A percentile compares a stretch with the other conserved stretches of the same genome.
phyloP scores from a whole-genome alignment of 2,888 invertebrate genomes.

The Drosophila planitibia region DNA sequence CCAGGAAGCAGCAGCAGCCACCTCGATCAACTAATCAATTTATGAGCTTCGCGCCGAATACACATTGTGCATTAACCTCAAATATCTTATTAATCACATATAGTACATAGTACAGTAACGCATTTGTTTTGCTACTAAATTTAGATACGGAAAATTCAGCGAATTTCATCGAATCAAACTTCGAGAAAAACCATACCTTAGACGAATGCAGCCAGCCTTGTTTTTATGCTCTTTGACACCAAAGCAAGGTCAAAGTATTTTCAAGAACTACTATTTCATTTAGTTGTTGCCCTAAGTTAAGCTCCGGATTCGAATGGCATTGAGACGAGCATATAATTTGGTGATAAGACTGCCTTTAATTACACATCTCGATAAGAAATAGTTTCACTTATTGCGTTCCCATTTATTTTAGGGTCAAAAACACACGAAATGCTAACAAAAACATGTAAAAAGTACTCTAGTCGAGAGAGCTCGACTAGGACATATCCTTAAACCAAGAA shows the following conservation, averaged over 20 bases:
- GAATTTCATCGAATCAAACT: neutral
- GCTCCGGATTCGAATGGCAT: neutral
- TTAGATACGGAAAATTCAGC: neutral
- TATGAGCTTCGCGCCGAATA: neutral
- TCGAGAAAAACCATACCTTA: neutral
- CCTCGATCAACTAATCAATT: neutral
- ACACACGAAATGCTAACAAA: neutral
- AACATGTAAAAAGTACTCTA: too few species aligned
- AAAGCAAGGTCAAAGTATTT: neutral
- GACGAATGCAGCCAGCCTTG: neutral
- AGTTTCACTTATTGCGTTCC: neutral
- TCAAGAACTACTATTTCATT: neutral
- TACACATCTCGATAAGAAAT: neutral
- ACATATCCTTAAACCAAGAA: too few species aligned
- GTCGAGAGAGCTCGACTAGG: too few species aligned
- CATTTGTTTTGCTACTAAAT: neutral
- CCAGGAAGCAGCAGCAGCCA: slow-evolving; percentile 1
- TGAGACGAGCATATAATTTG: neutral
- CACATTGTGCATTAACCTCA: neutral
- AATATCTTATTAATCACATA: neutral
- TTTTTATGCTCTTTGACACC: neutral
- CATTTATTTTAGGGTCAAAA: neutral
- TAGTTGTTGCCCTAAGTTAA: neutral
- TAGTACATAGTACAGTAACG: neutral
- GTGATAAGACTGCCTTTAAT: neutral